Conservation (phyloP, 2,888 invertebrate genomes). For the Rhyacophila evoluta region DNA sequence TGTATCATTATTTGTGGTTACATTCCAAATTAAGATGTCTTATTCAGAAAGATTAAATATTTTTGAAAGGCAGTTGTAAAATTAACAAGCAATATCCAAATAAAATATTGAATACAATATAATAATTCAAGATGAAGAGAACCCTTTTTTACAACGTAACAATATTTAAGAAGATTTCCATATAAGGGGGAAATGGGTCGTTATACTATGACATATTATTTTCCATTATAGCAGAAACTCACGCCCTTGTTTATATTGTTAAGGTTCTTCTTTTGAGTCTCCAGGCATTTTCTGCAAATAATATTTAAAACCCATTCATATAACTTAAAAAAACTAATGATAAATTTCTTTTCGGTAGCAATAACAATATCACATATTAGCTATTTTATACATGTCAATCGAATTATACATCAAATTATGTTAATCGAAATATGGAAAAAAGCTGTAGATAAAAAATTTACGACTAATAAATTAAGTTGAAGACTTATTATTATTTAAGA, state of each 20-base stretch:
- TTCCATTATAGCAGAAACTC: slow-evolving; percentile 52
- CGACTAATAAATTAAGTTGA: no score
- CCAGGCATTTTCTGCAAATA: slow-evolving; percentile 34
- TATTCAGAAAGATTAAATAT: no score
- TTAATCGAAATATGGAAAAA: no score
- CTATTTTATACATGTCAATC: background rate
- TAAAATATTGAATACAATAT: no score
- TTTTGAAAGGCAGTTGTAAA: no score
- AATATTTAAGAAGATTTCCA: background rate
- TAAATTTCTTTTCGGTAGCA: background rate
- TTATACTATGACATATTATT: background rate
- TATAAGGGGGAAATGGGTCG: background rate
- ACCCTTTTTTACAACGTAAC: background rate
- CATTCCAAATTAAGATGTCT: no score
- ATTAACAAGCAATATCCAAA: no score
- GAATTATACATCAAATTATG: background rate
- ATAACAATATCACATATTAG: background rate
- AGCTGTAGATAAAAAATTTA: no score
- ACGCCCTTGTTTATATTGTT: slow-evolving; percentile 56
- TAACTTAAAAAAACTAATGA: background rate
- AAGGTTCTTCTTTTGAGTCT: slow-evolving; percentile 56
- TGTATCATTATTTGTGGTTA: no score
- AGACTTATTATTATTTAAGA: no score
- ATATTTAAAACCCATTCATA: slow-evolving; percentile 20
- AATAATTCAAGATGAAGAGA: background rate